Conservation (phyloP, 2,888 invertebrate species). For the Xylota segnis region DNA sequence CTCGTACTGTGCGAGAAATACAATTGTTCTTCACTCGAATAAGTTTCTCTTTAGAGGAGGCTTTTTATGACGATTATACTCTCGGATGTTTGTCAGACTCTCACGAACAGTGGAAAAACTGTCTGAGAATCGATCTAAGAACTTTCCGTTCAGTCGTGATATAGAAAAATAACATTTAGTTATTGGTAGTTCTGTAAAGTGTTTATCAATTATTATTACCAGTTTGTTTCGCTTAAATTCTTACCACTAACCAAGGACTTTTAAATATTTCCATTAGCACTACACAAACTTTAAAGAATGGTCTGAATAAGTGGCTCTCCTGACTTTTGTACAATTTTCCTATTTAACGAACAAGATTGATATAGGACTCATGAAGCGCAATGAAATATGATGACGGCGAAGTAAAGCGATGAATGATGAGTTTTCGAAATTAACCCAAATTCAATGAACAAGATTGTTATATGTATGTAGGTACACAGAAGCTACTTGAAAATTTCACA, state of each 20-base stretch:
- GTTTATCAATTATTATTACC: too few relatives aligned
- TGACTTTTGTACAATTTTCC: slow-evolving; percentile 5
- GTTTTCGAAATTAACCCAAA: slow-evolving; percentile 16
- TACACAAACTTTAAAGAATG: neutral
- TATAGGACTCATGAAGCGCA: slow-evolving; percentile 55
- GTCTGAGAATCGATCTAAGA: too few relatives aligned
- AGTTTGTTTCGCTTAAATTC: neutral
- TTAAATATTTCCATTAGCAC: neutral
- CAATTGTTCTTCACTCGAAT: too few relatives aligned
- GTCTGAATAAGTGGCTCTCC: neutral
- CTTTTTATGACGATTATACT: too few relatives aligned
- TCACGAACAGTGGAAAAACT: too few relatives aligned
- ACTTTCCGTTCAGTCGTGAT: too few relatives aligned
- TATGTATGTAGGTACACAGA: neutral
- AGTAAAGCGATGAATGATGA: slow-evolving; percentile 54
- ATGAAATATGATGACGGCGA: slow-evolving; percentile 42
- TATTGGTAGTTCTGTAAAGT: too few relatives aligned
- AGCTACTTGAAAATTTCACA: neutral
- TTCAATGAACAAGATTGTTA: slow-evolving; percentile 1
- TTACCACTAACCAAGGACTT: neutral
- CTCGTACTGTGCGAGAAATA: too few relatives aligned
- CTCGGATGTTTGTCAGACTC: too few relatives aligned
- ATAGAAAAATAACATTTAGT: too few relatives aligned
- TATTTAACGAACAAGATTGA: slow-evolving; percentile 51
- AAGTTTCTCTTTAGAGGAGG: too few relatives aligned